Base-by-base conservation (phyloP, 2,888 invertebrate species). In the Idaea aversata region DNA sequence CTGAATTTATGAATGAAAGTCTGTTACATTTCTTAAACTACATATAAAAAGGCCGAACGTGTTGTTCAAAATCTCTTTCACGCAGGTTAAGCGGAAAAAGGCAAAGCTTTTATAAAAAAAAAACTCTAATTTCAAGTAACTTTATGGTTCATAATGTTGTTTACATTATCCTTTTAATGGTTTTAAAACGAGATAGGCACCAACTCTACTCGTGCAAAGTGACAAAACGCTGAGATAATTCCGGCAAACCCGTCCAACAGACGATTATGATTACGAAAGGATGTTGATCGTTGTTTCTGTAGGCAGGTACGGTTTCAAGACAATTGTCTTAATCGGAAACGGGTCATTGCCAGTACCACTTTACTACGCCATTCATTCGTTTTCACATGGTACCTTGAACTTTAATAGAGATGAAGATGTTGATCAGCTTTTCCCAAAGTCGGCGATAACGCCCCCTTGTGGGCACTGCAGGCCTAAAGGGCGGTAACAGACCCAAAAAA, bases 241-340 rank as follows among this genome's bases (percentile, higher is more conserved):
- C 34, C 59, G 34, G 16, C 34, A 16, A 58, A 59, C 59, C 34
- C 59, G 59, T 25, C 59, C 25, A 34, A 25, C 59, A 25, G 59
- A 47, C 47, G 47, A 13, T 58, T 58, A 59, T 47, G 47, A 47
- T 47, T 47, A 47, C 7, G 63, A 72, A 66, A 69, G 67, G 72
- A 69, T 67, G 64, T 47, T 66, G 69, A 71, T 64, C 35, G 38
- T 63, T 63, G 7, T 59, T 67, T 47, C 71, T 72, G 71, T 73
- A 72, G 67, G 69, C 68, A 71, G 70, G 69, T 72, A 70, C 63
- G 61, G 68, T 65, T 63, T 63, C 63, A 70, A 73, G 71, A 72
- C 75, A 74, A 75, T 74, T 75, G 75, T 62, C 65, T 65, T 72
- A 75, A 74, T 64, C 70, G 74, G 75, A 75, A 69, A 67, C 62